A percentile compares a stretch with the other conserved stretches of the same genome.
Evolutionary conservation across 2,888 invertebrate species (phyloP).

Genomic region (Campopleginae sp.): DNA sequence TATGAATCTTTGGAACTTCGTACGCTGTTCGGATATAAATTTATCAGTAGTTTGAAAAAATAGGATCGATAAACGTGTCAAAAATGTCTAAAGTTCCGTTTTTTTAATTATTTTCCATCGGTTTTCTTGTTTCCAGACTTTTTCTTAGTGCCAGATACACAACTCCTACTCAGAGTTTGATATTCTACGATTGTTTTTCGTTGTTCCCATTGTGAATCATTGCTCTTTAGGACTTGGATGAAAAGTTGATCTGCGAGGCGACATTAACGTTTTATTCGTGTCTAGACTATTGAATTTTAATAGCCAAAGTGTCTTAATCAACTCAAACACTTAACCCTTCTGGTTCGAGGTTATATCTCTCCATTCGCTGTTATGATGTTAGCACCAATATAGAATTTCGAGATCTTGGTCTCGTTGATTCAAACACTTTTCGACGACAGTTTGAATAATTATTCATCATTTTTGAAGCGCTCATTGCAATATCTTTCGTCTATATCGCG

Average conservation of each 20-base stretch:
- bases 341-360: slow-evolving; percentile 16
- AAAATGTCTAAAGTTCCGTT: not conserved
- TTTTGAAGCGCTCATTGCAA: not conserved
- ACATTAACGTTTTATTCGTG: slow-evolving; percentile 12
- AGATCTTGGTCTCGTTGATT: not conserved
- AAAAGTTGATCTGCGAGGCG: slow-evolving; percentile 24
- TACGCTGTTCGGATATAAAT: not conserved
- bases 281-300: slow-evolving; percentile 33
- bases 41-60: not conserved
- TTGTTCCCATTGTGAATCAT: slow-evolving; percentile 22
- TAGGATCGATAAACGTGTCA: not conserved
- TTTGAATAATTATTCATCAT: not conserved
- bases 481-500: not conserved
- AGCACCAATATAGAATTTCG: slow-evolving; percentile 23
- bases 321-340: slow-evolving; percentile 40
- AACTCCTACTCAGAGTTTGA: not conserved
- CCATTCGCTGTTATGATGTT: slow-evolving; percentile 27
- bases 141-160: not conserved
- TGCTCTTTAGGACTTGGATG: slow-evolving; percentile 17
- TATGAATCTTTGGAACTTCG: not conserved
- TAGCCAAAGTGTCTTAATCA: slow-evolving; percentile 30
- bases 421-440: not conserved
- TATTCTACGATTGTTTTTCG: slow-evolving; percentile 31
- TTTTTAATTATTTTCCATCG: not conserved
- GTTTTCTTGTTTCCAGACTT: not conserved